Conservation (phyloP, 1,140 invertebrate species). For the Drosophila simulans region DNA sequence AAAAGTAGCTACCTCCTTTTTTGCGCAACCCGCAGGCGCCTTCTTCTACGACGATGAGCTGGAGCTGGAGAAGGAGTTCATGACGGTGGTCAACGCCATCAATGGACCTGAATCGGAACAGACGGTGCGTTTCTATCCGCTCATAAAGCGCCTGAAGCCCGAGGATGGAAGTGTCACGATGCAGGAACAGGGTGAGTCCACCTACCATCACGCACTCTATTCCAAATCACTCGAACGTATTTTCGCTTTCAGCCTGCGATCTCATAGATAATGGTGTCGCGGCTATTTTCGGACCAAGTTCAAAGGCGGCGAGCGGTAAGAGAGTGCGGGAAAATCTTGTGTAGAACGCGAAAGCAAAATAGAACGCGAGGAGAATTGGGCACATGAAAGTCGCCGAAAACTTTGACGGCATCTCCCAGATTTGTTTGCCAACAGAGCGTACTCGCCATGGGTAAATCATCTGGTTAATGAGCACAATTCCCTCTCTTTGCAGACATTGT, state of each 20-base stretch:
- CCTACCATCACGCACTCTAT: not conserved
- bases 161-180: constrained; percentile 62
- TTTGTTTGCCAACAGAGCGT: constrained; percentile 59
- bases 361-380: constrained; percentile 13
- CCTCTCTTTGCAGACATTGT: constrained; percentile 83
- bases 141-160: constrained; percentile 57
- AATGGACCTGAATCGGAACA: constrained; percentile 61
- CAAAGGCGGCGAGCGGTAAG: constrained; percentile 85
- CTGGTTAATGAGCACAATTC: not conserved
- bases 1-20: not conserved
- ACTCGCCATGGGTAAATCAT: no score
- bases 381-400: constrained; percentile 12
- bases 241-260: constrained; percentile 85
- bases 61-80: constrained; percentile 84
- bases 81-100: constrained; percentile 82
- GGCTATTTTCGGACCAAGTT: constrained; percentile 91
- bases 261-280: constrained; percentile 88
- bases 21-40: constrained; percentile 68
- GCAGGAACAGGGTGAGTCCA: constrained; percentile 64
- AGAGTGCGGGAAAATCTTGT: constrained; percentile 26
- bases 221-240: not conserved
- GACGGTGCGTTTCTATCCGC: constrained; percentile 37
- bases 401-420: not conserved
- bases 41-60: constrained; percentile 84
- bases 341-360: constrained; percentile 66